Evolutionary conservation across 2,113 vertebrate species (phyloP).

Genomic region (Noctilio leporinus): DNA sequence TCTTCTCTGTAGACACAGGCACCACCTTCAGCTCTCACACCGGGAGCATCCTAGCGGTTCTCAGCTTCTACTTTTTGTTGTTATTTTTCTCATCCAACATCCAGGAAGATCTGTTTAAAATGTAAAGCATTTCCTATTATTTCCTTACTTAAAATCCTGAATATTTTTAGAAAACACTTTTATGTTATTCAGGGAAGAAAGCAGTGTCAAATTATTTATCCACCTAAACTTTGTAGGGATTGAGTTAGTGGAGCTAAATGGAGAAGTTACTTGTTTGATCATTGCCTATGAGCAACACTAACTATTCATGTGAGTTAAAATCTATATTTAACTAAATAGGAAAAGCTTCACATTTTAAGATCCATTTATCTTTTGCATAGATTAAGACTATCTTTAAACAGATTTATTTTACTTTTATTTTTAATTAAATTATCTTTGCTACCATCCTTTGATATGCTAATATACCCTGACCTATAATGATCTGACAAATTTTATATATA

Average conservation of each 20-base stretch:
- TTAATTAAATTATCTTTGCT: background rate
- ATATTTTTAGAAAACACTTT: background rate
- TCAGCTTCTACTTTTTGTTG: background rate
- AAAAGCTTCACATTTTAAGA: too few relatives aligned
- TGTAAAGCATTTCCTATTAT: background rate
- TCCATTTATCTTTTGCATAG: background rate
- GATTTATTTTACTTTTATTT: background rate
- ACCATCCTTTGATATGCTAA: background rate
- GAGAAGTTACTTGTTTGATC: background rate
- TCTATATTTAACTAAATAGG: too few relatives aligned
- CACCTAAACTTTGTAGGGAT: background rate
- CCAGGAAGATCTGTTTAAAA: background rate
- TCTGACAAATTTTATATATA: background rate
- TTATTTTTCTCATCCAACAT: background rate
- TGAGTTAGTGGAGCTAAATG: background rate
- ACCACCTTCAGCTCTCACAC: background rate
- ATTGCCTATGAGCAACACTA: background rate
- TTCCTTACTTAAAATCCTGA: background rate
- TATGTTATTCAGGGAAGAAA: background rate
- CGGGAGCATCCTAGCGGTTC: background rate
- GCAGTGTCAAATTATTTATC: background rate
- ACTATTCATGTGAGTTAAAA: background rate
- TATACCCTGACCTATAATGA: background rate
- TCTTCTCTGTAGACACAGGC: background rate
- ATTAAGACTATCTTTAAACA: background rate